A percentile compares a stretch with the other conserved stretches of the same genome.
Conservation (phyloP, 2,888 invertebrate species). For the Itoplectis maculator region DNA sequence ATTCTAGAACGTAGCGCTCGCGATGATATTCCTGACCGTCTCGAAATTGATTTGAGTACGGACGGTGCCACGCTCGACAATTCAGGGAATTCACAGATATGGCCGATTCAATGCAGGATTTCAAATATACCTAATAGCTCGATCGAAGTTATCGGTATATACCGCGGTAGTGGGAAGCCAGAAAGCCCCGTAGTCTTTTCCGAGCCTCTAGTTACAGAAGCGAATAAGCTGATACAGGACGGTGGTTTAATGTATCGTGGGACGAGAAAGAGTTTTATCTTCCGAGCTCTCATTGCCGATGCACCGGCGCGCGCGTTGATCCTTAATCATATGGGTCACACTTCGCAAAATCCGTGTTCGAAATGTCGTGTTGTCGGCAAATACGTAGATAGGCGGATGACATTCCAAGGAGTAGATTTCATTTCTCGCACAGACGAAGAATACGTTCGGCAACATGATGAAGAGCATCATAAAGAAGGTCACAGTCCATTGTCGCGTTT, state of each 20-base stretch:
- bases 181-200: neutral
- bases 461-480: neutral
- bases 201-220: too few species aligned
- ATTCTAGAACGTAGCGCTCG: neutral
- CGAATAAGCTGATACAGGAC: conserved; percentile 10
- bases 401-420: too few species aligned
- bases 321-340: conserved; percentile 56
- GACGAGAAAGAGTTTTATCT: neutral
- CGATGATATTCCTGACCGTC: neutral
- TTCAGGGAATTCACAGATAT: neutral
- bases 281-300: conserved; percentile 62
- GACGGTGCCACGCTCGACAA: neutral
- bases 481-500: neutral
- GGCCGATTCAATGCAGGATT: neutral
- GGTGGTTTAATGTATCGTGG: conserved; percentile 47
- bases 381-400: too few species aligned
- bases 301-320: conserved; percentile 65
- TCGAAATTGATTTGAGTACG: neutral
- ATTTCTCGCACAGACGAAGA: neutral
- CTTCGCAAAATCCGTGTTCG: conserved; percentile 51
- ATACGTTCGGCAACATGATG: neutral
- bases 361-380: conserved; percentile 54
- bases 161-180: conserved; percentile 6
- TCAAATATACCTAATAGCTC: neutral
- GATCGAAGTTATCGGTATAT: neutral